Conservation (phyloP, 2,888 invertebrate genomes). For the Tupiocoris notatus region DNA sequence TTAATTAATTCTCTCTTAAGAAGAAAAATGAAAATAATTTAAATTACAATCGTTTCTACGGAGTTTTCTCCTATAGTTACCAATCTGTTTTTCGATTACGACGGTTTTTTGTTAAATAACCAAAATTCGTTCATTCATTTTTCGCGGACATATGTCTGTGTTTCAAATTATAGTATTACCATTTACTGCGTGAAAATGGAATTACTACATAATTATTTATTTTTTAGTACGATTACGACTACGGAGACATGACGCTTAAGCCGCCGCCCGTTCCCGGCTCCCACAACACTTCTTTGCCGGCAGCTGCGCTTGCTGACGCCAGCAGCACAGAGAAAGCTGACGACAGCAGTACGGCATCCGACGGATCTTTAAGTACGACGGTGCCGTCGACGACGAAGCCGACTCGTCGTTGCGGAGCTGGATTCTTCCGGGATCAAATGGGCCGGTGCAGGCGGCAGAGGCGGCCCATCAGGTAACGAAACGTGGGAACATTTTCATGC, state of each 20-base stretch:
- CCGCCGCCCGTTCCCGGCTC: constrained; percentile 54
- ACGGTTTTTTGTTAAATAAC: too few species aligned
- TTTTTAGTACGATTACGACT: constrained; percentile 67
- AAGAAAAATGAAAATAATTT: too few species aligned
- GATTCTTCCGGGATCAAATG: constrained; percentile 52
- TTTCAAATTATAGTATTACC: too few species aligned
- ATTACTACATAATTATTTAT: too few species aligned
- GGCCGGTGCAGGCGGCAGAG: constrained; percentile 54
- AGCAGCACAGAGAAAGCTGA: constrained; percentile 29
- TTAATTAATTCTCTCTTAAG: too few species aligned
- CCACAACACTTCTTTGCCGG: constrained; percentile 48
- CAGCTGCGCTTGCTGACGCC: constrained; percentile 45
- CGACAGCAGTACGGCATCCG: constrained; percentile 15
- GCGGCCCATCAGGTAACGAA: constrained; percentile 43
- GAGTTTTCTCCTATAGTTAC: too few species aligned
- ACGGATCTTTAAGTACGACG: constrained; percentile 1
- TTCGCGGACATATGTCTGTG: too few species aligned
- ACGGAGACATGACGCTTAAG: constrained; percentile 69
- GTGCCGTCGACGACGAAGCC: constrained; percentile 32
- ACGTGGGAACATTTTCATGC: too few species aligned
- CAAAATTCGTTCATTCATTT: too few species aligned
- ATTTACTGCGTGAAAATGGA: too few species aligned
- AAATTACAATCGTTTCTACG: too few species aligned
- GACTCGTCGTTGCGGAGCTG: constrained; percentile 50
- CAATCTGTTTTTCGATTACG: too few species aligned